These are phyloP conservation scores for Xerus rutilus DNA, from an alignment of 2,797 vertebrate species.

Conservation along the genomic window DNA sequence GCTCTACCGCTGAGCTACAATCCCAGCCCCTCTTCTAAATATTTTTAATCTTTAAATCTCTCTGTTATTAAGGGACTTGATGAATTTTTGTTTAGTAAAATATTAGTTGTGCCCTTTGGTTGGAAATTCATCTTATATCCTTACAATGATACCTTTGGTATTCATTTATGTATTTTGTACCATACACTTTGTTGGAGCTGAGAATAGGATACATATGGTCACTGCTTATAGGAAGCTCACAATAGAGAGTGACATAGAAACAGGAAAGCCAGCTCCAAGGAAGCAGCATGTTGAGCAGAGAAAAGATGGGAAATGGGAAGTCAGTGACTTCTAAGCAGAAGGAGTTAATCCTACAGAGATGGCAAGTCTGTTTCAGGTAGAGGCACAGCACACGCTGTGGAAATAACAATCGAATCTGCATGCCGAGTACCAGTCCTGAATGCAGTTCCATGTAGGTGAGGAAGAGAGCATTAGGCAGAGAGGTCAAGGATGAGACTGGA, in stretches of 20 bases:
- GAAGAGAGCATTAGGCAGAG: neutral
- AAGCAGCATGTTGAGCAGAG: neutral
- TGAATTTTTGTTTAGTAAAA: constrained; percentile 43
- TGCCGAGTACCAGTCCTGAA: neutral
- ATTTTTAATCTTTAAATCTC: neutral
- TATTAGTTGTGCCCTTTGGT: neutral
- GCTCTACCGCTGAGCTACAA: no score
- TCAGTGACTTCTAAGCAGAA: neutral
- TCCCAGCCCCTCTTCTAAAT: constrained; percentile 23
- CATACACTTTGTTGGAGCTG: neutral
- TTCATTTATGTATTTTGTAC: constrained; percentile 14
- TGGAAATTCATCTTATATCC: constrained; percentile 40
- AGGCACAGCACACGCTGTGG: neutral
- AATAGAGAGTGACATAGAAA: neutral
- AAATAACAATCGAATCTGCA: neutral
- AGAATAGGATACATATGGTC: neutral
- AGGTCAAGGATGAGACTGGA: neutral
- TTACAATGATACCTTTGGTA: neutral
- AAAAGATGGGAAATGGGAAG: neutral
- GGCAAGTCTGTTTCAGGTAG: neutral
- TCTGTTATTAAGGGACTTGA: neutral
- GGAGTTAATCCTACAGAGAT: neutral
- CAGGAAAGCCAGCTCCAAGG: neutral
- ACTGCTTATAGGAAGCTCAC: neutral
- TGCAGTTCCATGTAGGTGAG: neutral